Conservation (phyloP, 1,140 invertebrate genomes). For the Holotrichia oblita region DNA sequence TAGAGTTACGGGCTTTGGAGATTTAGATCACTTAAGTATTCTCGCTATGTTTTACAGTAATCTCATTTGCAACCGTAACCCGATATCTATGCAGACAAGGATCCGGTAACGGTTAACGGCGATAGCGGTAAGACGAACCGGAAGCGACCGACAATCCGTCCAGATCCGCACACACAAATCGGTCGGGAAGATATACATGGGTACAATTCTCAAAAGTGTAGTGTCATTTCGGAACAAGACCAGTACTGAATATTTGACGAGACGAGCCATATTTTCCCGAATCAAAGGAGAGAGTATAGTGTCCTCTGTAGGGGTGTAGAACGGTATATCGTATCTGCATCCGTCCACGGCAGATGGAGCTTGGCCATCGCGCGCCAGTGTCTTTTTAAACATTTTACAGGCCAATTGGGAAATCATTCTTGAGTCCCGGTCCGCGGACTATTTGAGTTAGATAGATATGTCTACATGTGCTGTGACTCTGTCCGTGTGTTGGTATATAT, state of each 20-base stretch:
- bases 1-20: neutral
- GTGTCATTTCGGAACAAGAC: constrained; percentile 48
- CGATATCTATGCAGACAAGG: neutral
- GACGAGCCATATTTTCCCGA: constrained; percentile 43
- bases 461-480: constrained; percentile 42
- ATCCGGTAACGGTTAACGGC: neutral
- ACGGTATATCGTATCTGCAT: constrained; percentile 43
- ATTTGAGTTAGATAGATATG: constrained; percentile 54
- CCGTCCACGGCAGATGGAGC: constrained; percentile 43
- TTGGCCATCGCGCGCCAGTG: constrained; percentile 47
- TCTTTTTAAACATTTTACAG: constrained; percentile 61
- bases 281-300: constrained; percentile 42
- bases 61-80: constrained; percentile 27
- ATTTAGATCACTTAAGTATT: constrained; percentile 26
- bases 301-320: constrained; percentile 10
- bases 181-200: neutral
- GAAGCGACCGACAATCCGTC: neutral
- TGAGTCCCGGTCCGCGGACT: constrained; percentile 53
- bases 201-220: constrained; percentile 48
- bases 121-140: neutral
- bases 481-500: neutral
- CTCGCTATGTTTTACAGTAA: constrained; percentile 26
- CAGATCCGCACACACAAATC: neutral
- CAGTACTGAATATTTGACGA: constrained; percentile 49
- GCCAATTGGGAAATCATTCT: constrained; percentile 67